Evolutionary conservation across 30 jellyfish, hydroid and myxozoan genomes (phyloP).

Genomic region (Turritopsis rubra): DNA sequence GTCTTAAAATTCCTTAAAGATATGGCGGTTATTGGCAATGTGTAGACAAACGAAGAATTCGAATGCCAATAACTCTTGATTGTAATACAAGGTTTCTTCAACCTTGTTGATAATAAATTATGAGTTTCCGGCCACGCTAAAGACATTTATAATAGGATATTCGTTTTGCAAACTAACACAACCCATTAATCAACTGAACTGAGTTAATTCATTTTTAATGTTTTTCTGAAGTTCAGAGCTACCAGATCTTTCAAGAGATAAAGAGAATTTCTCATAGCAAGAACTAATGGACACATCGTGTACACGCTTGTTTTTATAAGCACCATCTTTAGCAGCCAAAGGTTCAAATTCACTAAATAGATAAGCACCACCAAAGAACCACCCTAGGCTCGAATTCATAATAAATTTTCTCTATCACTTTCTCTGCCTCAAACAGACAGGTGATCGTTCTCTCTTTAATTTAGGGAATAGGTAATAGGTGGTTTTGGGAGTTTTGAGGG

Average conservation of each 20-base stretch:
- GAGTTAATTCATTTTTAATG: neutral
- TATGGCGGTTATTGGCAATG: neutral
- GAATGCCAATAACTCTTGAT: neutral
- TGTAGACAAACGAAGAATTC: neutral
- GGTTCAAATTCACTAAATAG: too few relatives aligned
- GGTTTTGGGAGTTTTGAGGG: too few relatives aligned
- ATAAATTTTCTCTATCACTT: too few relatives aligned
- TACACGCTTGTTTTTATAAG: too few relatives aligned
- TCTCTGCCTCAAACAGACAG: too few relatives aligned
- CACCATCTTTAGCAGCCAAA: too few relatives aligned
- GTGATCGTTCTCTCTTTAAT: too few relatives aligned
- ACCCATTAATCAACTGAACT: neutral
- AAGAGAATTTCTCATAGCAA: neutral
- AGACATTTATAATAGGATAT: neutral
- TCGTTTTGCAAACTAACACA: neutral
- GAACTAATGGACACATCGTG: neutral
- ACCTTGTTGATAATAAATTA: neutral
- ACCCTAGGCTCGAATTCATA: too few relatives aligned
- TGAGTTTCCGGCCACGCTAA: neutral
- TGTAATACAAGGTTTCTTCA: neutral
- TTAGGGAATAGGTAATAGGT: too few relatives aligned
- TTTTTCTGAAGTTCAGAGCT: neutral
- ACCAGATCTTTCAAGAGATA: neutral
- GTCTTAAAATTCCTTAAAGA: neutral
- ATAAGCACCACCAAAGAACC: too few relatives aligned